Percentiles rank a stretch among this genome's conserved stretches.
These are phyloP conservation scores for Ceryle rudis DNA, from an alignment of 2,797 vertebrate species.

Conservation along the genomic window DNA sequence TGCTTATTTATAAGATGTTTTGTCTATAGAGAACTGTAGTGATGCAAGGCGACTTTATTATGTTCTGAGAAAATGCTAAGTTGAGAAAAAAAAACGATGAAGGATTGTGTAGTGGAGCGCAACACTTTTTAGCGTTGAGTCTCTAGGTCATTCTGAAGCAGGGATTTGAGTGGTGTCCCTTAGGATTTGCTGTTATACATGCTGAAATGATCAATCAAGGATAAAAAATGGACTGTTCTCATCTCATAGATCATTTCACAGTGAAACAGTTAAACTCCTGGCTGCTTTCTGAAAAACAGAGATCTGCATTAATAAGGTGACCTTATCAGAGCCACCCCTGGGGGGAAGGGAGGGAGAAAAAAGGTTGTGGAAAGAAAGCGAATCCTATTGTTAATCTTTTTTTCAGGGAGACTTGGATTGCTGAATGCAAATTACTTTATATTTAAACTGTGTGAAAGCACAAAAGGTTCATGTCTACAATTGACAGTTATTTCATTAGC, in stretches of 20 bases:
- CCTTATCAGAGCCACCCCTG: constrained; percentile 66
- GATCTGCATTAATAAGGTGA: constrained; percentile 75
- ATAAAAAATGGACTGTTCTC: constrained; percentile 70
- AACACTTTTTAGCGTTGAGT: background rate
- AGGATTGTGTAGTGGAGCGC: constrained; percentile 43
- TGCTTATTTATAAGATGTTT: constrained; percentile 13
- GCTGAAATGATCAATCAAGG: constrained; percentile 71
- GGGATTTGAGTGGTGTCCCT: constrained; percentile 55
- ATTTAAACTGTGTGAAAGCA: constrained; percentile 59
- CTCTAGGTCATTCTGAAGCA: constrained; percentile 60
- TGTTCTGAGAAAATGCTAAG: constrained; percentile 32
- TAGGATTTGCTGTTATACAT: constrained; percentile 67
- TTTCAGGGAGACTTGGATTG: constrained; percentile 45
- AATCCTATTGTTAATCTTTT: constrained; percentile 68
- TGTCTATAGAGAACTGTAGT: background rate
- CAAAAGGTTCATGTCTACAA: constrained; percentile 52
- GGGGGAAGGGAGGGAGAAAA: constrained; percentile 43
- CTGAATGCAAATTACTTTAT: constrained; percentile 66
- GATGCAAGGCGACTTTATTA: constrained; percentile 50
- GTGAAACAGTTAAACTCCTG: constrained; percentile 72
- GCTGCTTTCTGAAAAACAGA: constrained; percentile 72
- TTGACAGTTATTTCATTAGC: constrained; percentile 66
- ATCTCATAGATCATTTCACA: constrained; percentile 75
- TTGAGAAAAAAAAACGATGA: constrained; percentile 1
- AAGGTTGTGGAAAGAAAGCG: constrained; percentile 45